These are phyloP conservation scores for Polymixis lichenea DNA, from an alignment of 2,888 invertebrate genomes.

Conservation along the genomic window DNA sequence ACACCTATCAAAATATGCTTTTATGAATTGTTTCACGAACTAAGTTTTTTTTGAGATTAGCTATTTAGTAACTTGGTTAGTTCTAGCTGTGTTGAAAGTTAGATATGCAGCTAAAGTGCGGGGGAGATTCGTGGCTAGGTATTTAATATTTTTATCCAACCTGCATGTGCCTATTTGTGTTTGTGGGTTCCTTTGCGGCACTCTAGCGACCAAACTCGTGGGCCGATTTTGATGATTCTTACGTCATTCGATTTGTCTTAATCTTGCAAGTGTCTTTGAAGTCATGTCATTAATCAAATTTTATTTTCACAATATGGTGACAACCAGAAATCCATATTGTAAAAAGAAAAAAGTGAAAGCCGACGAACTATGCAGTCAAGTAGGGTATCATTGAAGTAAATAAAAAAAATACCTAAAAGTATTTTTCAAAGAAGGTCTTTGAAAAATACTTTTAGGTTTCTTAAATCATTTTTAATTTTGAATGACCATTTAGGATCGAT, in stretches of 20 bases:
- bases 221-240: too few relatives aligned
- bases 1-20: conserved; percentile 7
- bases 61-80: background rate
- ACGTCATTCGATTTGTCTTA: too few relatives aligned
- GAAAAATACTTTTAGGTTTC: too few relatives aligned
- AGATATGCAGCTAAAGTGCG: background rate
- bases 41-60: conserved; percentile 4
- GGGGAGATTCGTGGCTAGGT: too few relatives aligned
- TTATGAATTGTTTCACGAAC: conserved; percentile 2
- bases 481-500: background rate
- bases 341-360: too few relatives aligned
- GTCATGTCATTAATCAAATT: too few relatives aligned
- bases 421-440: background rate
- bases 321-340: too few relatives aligned
- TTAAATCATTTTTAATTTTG: background rate
- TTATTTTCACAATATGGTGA: background rate
- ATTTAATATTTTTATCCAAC: background rate
- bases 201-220: background rate
- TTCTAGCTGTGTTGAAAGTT: background rate
- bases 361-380: background rate
- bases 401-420: too few relatives aligned
- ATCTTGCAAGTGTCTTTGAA: too few relatives aligned
- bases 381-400: background rate
- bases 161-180: background rate
- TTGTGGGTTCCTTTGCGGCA: background rate